These are phyloP conservation scores for Tragelaphus buxtoni DNA, from an alignment of 2,113 vertebrate species.

Conservation along the genomic window DNA sequence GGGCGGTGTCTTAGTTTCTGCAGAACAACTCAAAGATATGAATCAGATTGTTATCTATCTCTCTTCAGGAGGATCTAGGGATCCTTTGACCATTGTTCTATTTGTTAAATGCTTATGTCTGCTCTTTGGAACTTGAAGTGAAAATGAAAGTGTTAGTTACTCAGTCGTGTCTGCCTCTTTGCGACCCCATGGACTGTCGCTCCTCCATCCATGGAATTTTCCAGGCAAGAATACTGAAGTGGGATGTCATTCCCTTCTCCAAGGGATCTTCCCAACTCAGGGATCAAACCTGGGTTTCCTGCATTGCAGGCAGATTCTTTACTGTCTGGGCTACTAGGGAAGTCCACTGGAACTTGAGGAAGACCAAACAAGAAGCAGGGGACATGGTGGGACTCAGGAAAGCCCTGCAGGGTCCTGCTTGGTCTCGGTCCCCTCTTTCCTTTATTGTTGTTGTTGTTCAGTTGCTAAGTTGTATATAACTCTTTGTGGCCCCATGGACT, in stretches of 20 bases:
- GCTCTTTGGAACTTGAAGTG: neutral
- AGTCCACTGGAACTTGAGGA: neutral
- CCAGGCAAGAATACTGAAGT: neutral
- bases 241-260: neutral
- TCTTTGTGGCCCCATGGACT: neutral
- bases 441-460: neutral
- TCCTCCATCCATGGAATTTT: neutral
- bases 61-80: neutral
- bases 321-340: neutral
- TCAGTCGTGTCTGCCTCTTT: neutral
- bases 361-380: neutral
- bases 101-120: neutral
- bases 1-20: neutral
- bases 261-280: neutral
- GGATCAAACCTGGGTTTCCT: neutral
- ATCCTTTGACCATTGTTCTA: neutral
- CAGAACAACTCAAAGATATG: neutral
- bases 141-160: neutral
- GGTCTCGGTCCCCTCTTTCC: neutral
- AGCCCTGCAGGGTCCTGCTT: neutral
- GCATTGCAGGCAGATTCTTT: neutral
- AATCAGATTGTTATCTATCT: neutral
- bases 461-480: neutral
- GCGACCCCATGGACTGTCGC: neutral
- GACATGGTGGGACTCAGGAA: neutral